phyloP scores from a whole-genome alignment of 2,888 invertebrate species.

The Clanis bilineata region DNA sequence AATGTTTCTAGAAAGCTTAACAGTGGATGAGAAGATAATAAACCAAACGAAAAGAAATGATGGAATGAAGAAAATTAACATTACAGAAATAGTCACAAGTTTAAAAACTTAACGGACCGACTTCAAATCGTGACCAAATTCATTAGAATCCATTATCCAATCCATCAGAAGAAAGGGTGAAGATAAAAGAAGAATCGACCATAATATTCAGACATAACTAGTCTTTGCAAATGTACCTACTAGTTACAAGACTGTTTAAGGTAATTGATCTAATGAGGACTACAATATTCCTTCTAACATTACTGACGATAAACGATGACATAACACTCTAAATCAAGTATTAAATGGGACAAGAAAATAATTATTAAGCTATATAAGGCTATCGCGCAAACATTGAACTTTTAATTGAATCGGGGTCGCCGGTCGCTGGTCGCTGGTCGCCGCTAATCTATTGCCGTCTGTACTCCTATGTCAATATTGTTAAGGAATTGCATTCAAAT shows the following conservation, averaged over 20 bases:
- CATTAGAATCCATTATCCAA: too few species aligned
- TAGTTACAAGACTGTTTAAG: too few species aligned
- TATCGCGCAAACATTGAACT: slow-evolving; percentile 22
- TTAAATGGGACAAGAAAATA: slow-evolving; percentile 15
- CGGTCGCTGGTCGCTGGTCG: slow-evolving; percentile 18
- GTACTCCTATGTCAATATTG: background rate
- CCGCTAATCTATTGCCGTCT: slow-evolving; percentile 24
- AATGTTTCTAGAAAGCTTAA: too few species aligned
- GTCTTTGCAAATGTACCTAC: too few species aligned
- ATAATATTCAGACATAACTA: background rate
- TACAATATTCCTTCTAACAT: background rate
- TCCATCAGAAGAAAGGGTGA: too few species aligned
- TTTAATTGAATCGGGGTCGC: slow-evolving; percentile 27
- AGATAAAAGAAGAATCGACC: background rate
- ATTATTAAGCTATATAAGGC: slow-evolving; percentile 14
- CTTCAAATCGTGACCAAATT: too few species aligned
- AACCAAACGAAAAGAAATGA: too few species aligned
- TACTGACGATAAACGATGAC: background rate
- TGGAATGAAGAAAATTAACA: too few species aligned
- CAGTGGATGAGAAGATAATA: too few species aligned
- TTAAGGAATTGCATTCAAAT: background rate
- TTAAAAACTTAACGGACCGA: too few species aligned
- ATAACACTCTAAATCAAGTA: slow-evolving; percentile 7
- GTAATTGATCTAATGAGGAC: background rate
- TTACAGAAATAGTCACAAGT: too few species aligned